Conservation (phyloP, 2,113 vertebrate species). For the Paramormyrops kingsleyae region DNA sequence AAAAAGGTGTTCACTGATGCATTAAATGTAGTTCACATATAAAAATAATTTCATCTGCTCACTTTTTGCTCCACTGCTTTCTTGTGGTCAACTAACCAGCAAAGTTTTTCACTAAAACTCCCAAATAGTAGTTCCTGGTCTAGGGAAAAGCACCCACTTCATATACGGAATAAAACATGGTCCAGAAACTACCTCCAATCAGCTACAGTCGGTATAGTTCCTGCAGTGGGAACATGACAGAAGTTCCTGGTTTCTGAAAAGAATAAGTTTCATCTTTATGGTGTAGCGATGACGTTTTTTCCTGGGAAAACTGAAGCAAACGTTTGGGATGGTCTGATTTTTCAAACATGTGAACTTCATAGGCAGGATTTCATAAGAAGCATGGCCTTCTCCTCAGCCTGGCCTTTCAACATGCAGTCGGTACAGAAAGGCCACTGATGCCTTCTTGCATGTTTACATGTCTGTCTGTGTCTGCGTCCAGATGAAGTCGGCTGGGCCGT, state of each 20-base stretch:
- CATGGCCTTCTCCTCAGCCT: neutral
- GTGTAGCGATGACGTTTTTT: neutral
- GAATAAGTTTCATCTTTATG: neutral
- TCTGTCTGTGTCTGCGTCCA: conserved; percentile 40
- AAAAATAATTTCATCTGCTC: neutral
- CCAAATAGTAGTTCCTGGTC: neutral
- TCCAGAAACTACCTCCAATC: neutral
- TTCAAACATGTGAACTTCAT: neutral
- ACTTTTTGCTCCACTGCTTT: neutral
- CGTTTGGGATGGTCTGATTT: neutral
- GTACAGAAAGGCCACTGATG: neutral
- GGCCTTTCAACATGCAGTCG: neutral
- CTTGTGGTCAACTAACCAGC: neutral
- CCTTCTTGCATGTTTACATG: neutral
- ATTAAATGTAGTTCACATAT: neutral
- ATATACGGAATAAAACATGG: neutral
- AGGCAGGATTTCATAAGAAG: neutral
- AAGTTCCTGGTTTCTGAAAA: neutral
- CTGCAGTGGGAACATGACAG: neutral
- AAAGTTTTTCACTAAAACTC: neutral
- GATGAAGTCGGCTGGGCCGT: conserved; percentile 71
- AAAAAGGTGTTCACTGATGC: neutral
- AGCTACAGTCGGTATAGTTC: neutral
- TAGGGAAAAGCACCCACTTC: neutral
- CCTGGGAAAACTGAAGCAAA: neutral